Conservation (phyloP, 2,113 vertebrate species). For the Ctenodactylus gundi region DNA sequence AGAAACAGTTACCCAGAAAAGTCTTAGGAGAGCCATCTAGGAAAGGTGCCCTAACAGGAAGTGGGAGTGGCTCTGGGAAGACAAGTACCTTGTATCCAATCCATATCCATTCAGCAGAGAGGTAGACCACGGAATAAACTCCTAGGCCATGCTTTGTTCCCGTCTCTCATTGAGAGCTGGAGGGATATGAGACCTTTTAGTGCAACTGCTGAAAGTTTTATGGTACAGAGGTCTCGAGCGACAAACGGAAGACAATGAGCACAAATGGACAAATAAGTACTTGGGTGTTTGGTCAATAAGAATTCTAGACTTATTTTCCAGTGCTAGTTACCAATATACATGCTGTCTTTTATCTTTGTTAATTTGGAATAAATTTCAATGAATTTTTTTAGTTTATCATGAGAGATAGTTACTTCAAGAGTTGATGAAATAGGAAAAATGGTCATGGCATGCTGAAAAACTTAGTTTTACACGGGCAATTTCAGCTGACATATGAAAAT, state of each 20-base stretch:
- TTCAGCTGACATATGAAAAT: neutral
- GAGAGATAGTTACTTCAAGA: neutral
- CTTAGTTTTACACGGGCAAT: neutral
- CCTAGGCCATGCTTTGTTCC: too few species aligned
- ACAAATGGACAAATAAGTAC: neutral
- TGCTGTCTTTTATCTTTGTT: neutral
- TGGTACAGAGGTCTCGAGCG: neutral
- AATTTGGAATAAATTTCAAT: neutral
- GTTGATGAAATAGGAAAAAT: neutral
- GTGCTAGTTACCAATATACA: neutral
- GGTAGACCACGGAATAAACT: neutral
- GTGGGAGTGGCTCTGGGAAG: neutral
- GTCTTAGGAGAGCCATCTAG: neutral
- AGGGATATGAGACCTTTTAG: rapidly evolving
- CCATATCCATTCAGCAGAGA: neutral
- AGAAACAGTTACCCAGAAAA: neutral
- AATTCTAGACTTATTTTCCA: neutral
- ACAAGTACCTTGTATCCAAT: neutral
- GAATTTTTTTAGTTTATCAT: neutral
- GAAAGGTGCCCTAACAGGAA: neutral
- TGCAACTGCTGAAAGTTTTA: neutral
- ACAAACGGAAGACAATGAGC: neutral
- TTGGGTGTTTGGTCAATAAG: neutral
- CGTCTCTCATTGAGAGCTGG: neutral
- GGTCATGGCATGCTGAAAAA: neutral